A percentile compares a stretch with the other conserved stretches of the same genome.
phyloP scores from a whole-genome alignment of 2,113 vertebrate genomes.

The Anhinga rufa region DNA sequence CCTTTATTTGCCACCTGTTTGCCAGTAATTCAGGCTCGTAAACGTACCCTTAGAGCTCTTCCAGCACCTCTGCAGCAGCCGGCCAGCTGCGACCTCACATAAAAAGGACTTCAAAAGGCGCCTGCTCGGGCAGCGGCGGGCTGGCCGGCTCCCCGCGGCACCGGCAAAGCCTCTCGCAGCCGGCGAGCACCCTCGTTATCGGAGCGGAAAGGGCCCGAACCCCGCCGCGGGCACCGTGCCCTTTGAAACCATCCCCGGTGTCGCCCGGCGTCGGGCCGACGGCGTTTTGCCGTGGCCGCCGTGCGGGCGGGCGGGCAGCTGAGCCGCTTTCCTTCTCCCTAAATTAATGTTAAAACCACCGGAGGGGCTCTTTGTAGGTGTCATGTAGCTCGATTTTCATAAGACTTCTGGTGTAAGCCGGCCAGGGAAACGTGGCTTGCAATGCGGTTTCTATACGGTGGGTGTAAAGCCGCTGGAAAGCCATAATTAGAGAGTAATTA shows the following conservation, averaged over 20 bases:
- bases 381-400: rapidly evolving
- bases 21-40: not conserved
- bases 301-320: rapidly evolving
- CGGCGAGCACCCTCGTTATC: not conserved
- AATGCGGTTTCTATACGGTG: rapidly evolving
- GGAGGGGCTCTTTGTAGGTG: not conserved
- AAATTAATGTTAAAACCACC: rapidly evolving
- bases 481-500: not conserved
- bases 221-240: too few relatives aligned
- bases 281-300: rapidly evolving
- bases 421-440: not conserved
- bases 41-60: not conserved
- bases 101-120: not conserved
- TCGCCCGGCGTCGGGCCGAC: rapidly evolving
- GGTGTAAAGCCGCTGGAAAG: not conserved
- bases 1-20: not conserved
- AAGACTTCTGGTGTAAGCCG: not conserved
- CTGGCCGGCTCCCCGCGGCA: not conserved
- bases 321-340: not conserved
- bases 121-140: not conserved
- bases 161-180: not conserved
- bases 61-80: not conserved
- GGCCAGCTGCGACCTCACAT: not conserved
- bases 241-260: not conserved
- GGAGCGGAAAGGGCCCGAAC: not conserved